Percentiles rank a stretch among this genome's conserved stretches.
Conservation (phyloP, 2,797 vertebrate genomes). For the Manis pentadactyla region DNA sequence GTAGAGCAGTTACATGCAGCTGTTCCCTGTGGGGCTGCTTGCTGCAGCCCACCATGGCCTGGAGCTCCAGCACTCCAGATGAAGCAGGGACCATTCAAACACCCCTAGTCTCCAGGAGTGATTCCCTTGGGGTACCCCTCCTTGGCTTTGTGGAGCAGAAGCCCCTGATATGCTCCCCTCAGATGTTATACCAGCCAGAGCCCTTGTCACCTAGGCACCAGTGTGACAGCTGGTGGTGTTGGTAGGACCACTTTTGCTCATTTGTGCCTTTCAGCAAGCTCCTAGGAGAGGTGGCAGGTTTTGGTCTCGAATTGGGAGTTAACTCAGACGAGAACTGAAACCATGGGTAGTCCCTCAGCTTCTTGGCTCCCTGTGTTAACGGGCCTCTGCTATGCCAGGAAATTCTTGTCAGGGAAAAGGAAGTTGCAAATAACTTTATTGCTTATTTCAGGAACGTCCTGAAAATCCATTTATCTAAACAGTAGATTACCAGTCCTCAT, state of each 20-base stretch:
- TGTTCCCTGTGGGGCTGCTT: neutral
- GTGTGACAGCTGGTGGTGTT: neutral
- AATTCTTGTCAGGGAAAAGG: constrained; percentile 5
- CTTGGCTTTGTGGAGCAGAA: neutral
- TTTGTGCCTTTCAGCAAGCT: neutral
- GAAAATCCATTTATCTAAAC: constrained; percentile 23
- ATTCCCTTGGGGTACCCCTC: neutral
- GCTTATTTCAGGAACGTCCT: constrained; percentile 42
- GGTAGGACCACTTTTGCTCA: neutral
- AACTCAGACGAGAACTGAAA: neutral
- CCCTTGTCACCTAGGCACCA: no score
- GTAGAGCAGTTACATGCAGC: neutral
- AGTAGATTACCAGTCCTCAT: neutral
- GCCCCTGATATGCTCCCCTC: neutral
- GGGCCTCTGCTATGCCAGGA: neutral
- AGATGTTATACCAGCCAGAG: neutral
- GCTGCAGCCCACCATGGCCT: neutral
- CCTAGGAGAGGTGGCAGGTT: neutral
- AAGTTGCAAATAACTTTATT: neutral
- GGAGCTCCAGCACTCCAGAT: no score
- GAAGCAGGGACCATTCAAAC: neutral
- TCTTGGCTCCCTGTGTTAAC: neutral
- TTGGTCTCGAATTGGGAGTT: neutral
- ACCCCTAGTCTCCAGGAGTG: neutral
- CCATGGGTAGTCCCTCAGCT: neutral